phyloP scores from a whole-genome alignment of 2,888 invertebrate genomes.

The Drosophila mayaguana region DNA sequence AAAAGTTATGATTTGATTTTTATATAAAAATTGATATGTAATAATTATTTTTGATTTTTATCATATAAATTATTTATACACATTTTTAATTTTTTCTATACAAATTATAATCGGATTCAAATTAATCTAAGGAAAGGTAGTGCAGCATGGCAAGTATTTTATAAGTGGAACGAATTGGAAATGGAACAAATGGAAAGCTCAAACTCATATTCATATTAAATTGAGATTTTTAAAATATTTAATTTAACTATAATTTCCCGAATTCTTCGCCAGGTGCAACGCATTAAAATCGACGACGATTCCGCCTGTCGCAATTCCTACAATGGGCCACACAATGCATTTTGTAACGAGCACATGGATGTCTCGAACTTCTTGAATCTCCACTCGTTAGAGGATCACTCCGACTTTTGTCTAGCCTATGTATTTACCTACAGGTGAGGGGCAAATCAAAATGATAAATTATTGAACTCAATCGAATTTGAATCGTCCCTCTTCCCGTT shows the following conservation, averaged over 20 bases:
- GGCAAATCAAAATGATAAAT: background rate
- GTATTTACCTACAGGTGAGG: slow-evolving; percentile 94
- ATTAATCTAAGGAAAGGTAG: background rate
- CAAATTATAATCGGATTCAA: no score
- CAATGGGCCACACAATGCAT: slow-evolving; percentile 92
- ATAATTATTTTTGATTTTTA: no score
- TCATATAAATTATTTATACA: no score
- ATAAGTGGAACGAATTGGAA: background rate
- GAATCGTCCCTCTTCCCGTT: background rate
- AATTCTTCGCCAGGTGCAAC: slow-evolving; percentile 75
- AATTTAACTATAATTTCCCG: background rate
- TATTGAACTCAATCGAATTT: background rate
- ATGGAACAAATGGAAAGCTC: background rate
- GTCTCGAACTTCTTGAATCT: slow-evolving; percentile 99
- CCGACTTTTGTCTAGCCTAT: slow-evolving; percentile 99
- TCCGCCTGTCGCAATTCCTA: slow-evolving; percentile 89
- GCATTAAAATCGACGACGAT: slow-evolving; percentile 95
- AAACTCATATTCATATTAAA: background rate
- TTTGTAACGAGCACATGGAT: slow-evolving; percentile 98
- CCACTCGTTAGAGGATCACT: slow-evolving; percentile 98
- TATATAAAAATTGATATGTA: no score
- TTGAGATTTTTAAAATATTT: background rate
- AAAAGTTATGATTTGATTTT: no score
- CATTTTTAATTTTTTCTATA: no score
- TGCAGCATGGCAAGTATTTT: background rate